Evolutionary conservation across 1,140 invertebrate genomes (phyloP).

Genomic region (Riptortus pedestris): DNA sequence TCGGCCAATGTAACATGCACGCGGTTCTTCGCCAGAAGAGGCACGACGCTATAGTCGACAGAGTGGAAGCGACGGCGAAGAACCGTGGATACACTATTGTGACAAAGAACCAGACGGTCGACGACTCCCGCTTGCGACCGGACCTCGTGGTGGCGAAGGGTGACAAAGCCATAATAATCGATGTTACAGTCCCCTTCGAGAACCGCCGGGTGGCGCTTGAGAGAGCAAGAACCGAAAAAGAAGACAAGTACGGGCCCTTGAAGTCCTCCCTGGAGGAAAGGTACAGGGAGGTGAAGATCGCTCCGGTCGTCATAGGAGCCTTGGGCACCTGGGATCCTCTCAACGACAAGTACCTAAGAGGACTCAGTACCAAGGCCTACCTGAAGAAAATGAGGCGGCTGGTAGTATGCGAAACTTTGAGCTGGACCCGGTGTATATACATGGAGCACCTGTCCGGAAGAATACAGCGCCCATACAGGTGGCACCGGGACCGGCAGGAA

Average conservation of each 20-base stretch:
- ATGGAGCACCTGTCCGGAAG: conserved; percentile 19
- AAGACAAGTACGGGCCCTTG: conserved; percentile 31
- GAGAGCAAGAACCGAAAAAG: conserved; percentile 27
- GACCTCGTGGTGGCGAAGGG: conserved; percentile 34
- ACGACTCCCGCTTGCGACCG: conserved; percentile 29
- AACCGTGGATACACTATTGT: neutral
- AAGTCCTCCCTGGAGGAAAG: neutral
- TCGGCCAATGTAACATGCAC: conserved; percentile 11
- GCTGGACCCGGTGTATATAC: conserved; percentile 34
- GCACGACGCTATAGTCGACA: conserved; percentile 3
- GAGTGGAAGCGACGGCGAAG: neutral
- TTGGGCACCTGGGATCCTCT: conserved; percentile 14
- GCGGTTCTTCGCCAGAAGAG: neutral
- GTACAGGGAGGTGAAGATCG: neutral
- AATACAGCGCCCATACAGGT: neutral
- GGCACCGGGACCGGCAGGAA: neutral
- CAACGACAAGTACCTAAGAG: conserved; percentile 3
- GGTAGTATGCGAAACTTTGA: conserved; percentile 31
- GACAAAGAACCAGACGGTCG: conserved; percentile 22
- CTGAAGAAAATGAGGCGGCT: conserved; percentile 29
- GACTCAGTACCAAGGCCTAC: neutral
- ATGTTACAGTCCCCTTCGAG: conserved; percentile 37
- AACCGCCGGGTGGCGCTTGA: conserved; percentile 32
- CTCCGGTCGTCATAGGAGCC: conserved; percentile 2
- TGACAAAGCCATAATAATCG: conserved; percentile 31